Conservation (phyloP, 2,888 invertebrate genomes). For the Trichacis sp. region DNA sequence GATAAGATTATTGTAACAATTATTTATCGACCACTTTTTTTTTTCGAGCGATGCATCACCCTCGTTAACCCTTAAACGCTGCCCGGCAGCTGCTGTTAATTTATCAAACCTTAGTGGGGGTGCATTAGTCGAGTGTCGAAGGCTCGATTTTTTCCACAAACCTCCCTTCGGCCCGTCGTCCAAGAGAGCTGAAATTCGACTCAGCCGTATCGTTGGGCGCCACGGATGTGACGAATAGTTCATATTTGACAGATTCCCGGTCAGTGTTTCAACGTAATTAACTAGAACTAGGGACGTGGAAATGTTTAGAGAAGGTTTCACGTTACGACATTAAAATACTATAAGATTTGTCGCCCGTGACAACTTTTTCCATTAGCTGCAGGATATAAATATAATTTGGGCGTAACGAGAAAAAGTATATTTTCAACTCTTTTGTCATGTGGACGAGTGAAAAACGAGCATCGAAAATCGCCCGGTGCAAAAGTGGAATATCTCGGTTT, state of each 20-base stretch:
- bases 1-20: neutral
- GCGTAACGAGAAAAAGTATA: no score
- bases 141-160: conserved; percentile 16
- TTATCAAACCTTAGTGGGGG: conserved; percentile 37
- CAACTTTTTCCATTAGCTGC: neutral
- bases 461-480: conserved; percentile 14
- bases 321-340: neutral
- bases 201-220: conserved; percentile 27
- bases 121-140: conserved; percentile 39
- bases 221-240: conserved; percentile 31
- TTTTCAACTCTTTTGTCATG: no score
- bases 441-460: no score
- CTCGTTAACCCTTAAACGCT: conserved; percentile 37
- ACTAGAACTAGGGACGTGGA: neutral
- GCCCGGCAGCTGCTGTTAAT: conserved; percentile 51
- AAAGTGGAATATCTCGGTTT: conserved; percentile 23
- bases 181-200: conserved; percentile 31
- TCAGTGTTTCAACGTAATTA: conserved; percentile 9
- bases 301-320: neutral
- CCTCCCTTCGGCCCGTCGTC: no score
- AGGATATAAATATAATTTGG: neutral
- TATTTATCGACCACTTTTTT: neutral
- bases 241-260: conserved; percentile 19
- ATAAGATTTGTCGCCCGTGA: neutral
- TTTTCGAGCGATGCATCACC: conserved; percentile 6